These are phyloP conservation scores for Saguinus imperator DNA, from an alignment of 2,113 vertebrate species.

Conservation along the genomic window DNA sequence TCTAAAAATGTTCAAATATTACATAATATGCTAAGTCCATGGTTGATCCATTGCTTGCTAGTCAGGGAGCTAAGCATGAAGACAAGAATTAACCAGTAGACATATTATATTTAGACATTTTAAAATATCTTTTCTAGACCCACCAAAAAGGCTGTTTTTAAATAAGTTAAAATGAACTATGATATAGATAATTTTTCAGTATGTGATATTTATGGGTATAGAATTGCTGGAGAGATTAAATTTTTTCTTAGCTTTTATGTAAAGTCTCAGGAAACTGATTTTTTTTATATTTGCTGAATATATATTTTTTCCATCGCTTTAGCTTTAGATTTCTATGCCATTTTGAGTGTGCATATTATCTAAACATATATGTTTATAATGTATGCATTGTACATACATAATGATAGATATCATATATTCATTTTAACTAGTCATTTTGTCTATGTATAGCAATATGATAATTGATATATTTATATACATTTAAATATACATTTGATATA, in stretches of 20 bases:
- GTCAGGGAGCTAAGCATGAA: background rate
- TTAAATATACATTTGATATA: background rate
- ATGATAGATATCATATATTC: background rate
- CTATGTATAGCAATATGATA: background rate
- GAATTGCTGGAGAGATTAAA: background rate
- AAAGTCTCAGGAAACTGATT: background rate
- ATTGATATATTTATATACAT: background rate
- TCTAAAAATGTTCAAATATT: background rate
- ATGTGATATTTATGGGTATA: background rate
- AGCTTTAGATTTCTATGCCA: background rate
- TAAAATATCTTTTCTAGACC: background rate
- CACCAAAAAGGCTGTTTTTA: background rate
- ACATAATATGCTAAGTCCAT: background rate
- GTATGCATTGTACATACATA: background rate
- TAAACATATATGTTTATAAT: background rate
- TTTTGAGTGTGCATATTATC: background rate
- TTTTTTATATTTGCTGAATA: background rate
- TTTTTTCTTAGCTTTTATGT: slow-evolving; percentile 2
- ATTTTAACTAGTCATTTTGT: background rate
- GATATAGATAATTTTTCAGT: slow-evolving; percentile 5
- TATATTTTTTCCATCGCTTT: background rate
- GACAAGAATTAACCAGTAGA: background rate
- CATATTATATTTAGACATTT: background rate
- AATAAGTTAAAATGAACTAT: background rate
- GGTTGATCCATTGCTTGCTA: background rate